phyloP scores from a whole-genome alignment of 2,888 invertebrate genomes.

The Seira ritae region DNA sequence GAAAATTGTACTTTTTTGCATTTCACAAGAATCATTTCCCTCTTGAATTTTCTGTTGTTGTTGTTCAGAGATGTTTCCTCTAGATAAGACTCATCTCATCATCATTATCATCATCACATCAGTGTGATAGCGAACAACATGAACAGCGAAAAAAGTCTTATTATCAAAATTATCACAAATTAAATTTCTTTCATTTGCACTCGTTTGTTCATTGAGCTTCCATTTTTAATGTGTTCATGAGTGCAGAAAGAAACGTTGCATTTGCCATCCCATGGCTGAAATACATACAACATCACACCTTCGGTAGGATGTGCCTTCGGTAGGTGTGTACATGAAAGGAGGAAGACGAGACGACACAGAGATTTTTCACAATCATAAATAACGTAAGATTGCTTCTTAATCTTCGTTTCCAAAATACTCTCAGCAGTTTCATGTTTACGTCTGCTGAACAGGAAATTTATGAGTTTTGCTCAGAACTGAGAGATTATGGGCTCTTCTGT shows the following conservation, averaged over 20 bases:
- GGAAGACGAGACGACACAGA: background rate
- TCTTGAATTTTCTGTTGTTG: constrained; percentile 17
- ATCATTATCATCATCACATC: constrained; percentile 7
- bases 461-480: background rate
- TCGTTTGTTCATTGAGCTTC: constrained; percentile 3
- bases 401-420: background rate
- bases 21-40: constrained; percentile 25
- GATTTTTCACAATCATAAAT: background rate
- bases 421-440: background rate
- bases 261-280: background rate
- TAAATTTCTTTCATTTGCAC: constrained; percentile 11
- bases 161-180: background rate
- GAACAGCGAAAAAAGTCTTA: background rate
- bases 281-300: too few relatives aligned
- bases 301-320: too few relatives aligned
- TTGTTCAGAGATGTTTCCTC: constrained; percentile 36
- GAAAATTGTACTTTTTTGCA: background rate
- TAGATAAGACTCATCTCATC: constrained; percentile 45
- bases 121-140: constrained; percentile 3
- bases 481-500: too few relatives aligned
- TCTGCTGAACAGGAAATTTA: background rate
- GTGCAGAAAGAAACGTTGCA: constrained; percentile 27
- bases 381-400: background rate
- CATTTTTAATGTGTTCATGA: constrained; percentile 34
- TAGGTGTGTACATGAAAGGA: too few relatives aligned